phyloP scores from a whole-genome alignment of 2,113 vertebrate species.

The Apteryx owenii region DNA sequence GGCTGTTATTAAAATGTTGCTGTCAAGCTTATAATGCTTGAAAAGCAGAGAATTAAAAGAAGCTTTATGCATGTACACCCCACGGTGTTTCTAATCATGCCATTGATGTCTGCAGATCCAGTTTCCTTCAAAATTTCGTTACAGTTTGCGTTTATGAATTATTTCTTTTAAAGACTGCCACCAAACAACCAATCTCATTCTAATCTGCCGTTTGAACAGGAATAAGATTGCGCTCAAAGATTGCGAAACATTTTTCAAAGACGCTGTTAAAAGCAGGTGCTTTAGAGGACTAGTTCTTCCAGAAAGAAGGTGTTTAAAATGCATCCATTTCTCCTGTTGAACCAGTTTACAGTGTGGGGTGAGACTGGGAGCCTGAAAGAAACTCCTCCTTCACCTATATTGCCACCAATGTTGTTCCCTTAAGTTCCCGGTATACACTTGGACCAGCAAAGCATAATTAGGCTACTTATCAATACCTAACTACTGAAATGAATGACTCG shows the following conservation, averaged over 20 bases:
- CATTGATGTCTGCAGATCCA: constrained; percentile 52
- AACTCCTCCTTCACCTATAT: neutral
- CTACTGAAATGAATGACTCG: neutral
- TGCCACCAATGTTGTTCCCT: neutral
- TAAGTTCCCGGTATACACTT: neutral
- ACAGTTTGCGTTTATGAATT: constrained; percentile 69
- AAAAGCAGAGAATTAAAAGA: constrained; percentile 71
- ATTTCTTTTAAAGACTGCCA: constrained; percentile 29
- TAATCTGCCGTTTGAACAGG: constrained; percentile 27
- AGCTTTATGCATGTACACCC: constrained; percentile 60
- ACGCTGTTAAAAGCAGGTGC: constrained; percentile 22
- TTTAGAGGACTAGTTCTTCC: constrained; percentile 9
- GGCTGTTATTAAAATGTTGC: constrained; percentile 75
- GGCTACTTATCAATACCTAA: neutral
- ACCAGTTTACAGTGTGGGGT: constrained; percentile 24
- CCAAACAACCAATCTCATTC: neutral
- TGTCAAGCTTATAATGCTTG: constrained; percentile 72
- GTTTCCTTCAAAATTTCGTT: constrained; percentile 65
- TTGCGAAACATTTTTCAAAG: constrained; percentile 28
- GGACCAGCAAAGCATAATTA: neutral
- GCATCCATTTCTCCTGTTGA: constrained; percentile 2
- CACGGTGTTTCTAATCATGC: constrained; percentile 45
- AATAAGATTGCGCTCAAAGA: neutral
- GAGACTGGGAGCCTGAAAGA: neutral
- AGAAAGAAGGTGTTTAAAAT: neutral